Conservation (phyloP, 1,140 invertebrate genomes). For the Drosophila gunungcola region DNA sequence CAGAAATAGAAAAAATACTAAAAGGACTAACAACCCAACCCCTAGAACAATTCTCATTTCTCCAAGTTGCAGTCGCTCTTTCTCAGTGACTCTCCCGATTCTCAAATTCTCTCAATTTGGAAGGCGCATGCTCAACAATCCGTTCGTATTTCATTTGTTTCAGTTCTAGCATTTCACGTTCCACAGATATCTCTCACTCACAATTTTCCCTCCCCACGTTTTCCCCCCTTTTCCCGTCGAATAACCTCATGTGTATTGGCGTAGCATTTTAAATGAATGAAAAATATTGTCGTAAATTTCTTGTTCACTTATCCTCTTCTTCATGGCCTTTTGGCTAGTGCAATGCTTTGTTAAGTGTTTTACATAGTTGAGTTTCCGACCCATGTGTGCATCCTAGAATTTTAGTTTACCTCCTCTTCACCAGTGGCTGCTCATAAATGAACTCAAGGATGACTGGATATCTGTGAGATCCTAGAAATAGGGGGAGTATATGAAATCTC, state of each 20-base stretch:
- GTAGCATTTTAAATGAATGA: conserved; percentile 83
- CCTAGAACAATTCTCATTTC: conserved; percentile 17
- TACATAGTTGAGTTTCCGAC: conserved; percentile 48
- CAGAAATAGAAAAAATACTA: conserved; percentile 10
- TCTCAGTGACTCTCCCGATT: not conserved
- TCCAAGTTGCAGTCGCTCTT: conserved; percentile 8
- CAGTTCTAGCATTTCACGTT: conserved; percentile 20
- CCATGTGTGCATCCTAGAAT: conserved; percentile 22
- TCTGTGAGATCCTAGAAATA: conserved; percentile 9
- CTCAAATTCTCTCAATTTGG: conserved; percentile 4
- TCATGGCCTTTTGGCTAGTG: conserved; percentile 44
- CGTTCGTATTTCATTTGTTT: conserved; percentile 45
- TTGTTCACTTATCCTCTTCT: conserved; percentile 33
- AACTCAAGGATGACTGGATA: conserved; percentile 35
- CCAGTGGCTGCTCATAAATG: conserved; percentile 48
- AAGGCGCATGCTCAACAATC: conserved; percentile 44
- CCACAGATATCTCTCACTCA: conserved; percentile 15
- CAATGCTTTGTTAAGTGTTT: conserved; percentile 77
- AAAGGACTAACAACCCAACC: conserved; percentile 44
- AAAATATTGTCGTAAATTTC: conserved; percentile 80
- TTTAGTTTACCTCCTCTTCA: conserved; percentile 1
- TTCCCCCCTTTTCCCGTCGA: not conserved
- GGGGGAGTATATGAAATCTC: conserved; percentile 15
- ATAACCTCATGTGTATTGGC: conserved; percentile 55
- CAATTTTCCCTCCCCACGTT: not conserved